These are phyloP conservation scores for Halictus rubicundus DNA, from an alignment of 1,140 invertebrate genomes.

Conservation along the genomic window DNA sequence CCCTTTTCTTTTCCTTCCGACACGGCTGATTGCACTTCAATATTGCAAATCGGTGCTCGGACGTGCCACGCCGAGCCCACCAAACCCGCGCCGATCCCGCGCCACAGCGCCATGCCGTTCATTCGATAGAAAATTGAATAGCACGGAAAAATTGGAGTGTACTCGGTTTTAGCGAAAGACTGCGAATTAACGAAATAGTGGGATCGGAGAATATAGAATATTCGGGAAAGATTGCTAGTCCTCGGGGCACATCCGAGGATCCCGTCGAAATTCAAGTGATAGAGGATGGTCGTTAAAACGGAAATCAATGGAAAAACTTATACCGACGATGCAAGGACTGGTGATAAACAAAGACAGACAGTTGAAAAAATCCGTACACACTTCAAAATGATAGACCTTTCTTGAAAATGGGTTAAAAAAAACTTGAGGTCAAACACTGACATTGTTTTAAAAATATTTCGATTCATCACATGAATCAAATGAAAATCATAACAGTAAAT, in stretches of 20 bases:
- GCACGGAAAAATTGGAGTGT: not conserved
- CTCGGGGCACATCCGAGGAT: too few relatives aligned
- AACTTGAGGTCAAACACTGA: too few relatives aligned
- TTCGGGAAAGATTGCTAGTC: not conserved
- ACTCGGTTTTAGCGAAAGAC: not conserved
- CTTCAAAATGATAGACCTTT: too few relatives aligned
- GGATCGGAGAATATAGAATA: not conserved
- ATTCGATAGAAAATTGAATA: not conserved
- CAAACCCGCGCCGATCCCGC: too few relatives aligned
- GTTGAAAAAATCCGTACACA: too few relatives aligned
- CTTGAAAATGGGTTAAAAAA: too few relatives aligned
- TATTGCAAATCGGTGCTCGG: slow-evolving; percentile 24
- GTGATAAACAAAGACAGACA: too few relatives aligned
- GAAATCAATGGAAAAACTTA: not conserved
- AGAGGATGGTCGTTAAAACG: not conserved
- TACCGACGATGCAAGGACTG: too few relatives aligned
- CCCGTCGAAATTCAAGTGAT: not conserved
- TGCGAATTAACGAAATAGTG: slow-evolving; percentile 1
- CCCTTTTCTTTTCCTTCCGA: slow-evolving; percentile 2
- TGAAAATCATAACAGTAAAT: too few relatives aligned
- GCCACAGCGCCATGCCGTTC: not conserved
- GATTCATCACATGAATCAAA: too few relatives aligned
- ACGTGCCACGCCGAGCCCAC: not conserved
- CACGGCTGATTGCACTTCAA: slow-evolving; percentile 22
- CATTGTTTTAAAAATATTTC: too few relatives aligned